These are phyloP conservation scores for Papilio aristodemus DNA, from an alignment of 1,140 invertebrate species.

Conservation along the genomic window DNA sequence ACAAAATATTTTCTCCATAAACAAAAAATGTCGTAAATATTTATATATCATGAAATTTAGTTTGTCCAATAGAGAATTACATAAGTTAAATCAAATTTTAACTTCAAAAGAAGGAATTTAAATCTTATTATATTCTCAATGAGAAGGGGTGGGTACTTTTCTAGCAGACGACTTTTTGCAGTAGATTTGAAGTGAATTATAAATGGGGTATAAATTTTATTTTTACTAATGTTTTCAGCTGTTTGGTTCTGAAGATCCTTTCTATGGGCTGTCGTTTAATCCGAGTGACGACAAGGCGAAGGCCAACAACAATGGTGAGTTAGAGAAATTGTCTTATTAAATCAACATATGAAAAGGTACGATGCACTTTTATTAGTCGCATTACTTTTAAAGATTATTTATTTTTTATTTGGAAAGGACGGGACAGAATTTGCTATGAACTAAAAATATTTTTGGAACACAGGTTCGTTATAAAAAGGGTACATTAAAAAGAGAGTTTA, in stretches of 20 bases:
- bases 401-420: background rate
- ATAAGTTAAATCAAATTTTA: background rate
- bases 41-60: background rate
- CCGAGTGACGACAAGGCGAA: constrained; percentile 66
- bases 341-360: background rate
- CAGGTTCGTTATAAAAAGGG: background rate
- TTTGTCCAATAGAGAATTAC: background rate
- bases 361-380: background rate
- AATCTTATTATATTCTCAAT: background rate
- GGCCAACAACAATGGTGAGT: constrained; percentile 66
- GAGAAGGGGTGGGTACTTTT: background rate
- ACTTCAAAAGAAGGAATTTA: background rate
- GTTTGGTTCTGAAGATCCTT: constrained; percentile 77
- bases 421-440: background rate
- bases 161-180: background rate
- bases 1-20: background rate
- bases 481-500: background rate
- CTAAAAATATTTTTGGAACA: background rate
- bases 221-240: constrained; percentile 57
- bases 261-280: constrained; percentile 74
- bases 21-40: background rate
- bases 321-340: constrained; percentile 30
- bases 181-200: constrained; percentile 29
- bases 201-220: background rate
- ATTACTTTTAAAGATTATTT: constrained; percentile 15